phyloP scores from a whole-genome alignment of 2,888 invertebrate genomes.

The Malacosoma neustria region DNA sequence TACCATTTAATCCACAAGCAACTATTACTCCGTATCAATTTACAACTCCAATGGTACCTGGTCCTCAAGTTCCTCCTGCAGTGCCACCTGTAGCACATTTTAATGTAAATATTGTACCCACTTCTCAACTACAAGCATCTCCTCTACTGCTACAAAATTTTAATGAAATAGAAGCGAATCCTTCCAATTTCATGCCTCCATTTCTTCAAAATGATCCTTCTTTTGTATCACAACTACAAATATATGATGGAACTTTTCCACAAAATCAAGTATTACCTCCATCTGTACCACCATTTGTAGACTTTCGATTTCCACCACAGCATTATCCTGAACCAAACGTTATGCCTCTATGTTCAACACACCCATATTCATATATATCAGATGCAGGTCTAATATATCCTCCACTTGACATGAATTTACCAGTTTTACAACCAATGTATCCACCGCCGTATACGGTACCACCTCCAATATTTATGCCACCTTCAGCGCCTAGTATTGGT shows the following conservation, averaged over 20 bases:
- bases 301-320: background rate
- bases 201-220: no score
- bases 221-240: no score
- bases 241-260: background rate
- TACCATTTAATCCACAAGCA: no score
- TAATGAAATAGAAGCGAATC: background rate
- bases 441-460: background rate
- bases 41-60: no score
- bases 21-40: no score
- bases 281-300: background rate
- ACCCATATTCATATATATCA: background rate
- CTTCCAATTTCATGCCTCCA: background rate
- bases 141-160: background rate
- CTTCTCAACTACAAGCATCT: conserved; percentile 1
- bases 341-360: background rate
- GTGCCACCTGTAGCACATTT: conserved; percentile 1
- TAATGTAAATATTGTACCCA: no score
- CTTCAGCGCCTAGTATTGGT: background rate
- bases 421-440: no score
- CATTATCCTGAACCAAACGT: background rate
- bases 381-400: no score
- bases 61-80: conserved; percentile 4
- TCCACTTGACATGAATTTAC: no score
- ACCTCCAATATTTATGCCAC: background rate
- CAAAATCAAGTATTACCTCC: background rate